Evolutionary conservation across 2,113 vertebrate species (phyloP), one percentile per base, ranked within the genome.

Genomic region (Sebastes fasciatus): DNA sequence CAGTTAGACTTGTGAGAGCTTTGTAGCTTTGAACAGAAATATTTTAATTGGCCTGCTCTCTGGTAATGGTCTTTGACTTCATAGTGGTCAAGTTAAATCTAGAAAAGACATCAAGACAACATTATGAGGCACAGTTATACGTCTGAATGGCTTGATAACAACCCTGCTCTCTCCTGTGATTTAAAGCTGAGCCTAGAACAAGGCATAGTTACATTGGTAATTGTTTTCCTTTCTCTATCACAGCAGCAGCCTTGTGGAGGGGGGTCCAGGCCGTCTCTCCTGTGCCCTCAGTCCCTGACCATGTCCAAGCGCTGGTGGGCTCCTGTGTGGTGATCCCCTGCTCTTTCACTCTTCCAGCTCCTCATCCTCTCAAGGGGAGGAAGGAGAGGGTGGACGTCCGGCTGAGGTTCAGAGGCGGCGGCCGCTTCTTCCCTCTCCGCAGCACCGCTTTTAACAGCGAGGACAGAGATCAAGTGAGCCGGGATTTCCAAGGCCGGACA

Each of bases 251-350:
- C 52, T 40, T 94, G 65, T 90, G 83, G 82, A 86, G 19, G 57
- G 85, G 5, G 2, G 74, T 83, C 26, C 83, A 72, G 45, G 49
- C 88, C 2, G 21, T 65, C 1, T 81, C 91, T 6, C 89, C 90
- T 52, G 88, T 89, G 4, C 86, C 94, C 65, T 89, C 87, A 0
- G 85, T 91, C 60, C 95, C 95, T 0, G 91, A 79, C 6, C 80
- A 34, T 2, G 92, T 96, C 66, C 78, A 70, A 4, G 95, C 92
- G 1, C 55, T 95, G 52, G 81, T 71, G 46, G 95, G 95, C 68
- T 95, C 95, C 16, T 96, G 96, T 6, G 93, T 94, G 57, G 78
- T 96, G 82, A 91, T 96, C 43, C 95, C 96, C 57, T 96, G 96
- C 92, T 94, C 94, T 6, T 96, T 95, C 88, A 83, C 84, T 0